Percentiles rank a stretch among this genome's conserved stretches.
These are phyloP conservation scores for Pempheris klunzingeri DNA, from an alignment of 2,797 vertebrate genomes.

Conservation along the genomic window DNA sequence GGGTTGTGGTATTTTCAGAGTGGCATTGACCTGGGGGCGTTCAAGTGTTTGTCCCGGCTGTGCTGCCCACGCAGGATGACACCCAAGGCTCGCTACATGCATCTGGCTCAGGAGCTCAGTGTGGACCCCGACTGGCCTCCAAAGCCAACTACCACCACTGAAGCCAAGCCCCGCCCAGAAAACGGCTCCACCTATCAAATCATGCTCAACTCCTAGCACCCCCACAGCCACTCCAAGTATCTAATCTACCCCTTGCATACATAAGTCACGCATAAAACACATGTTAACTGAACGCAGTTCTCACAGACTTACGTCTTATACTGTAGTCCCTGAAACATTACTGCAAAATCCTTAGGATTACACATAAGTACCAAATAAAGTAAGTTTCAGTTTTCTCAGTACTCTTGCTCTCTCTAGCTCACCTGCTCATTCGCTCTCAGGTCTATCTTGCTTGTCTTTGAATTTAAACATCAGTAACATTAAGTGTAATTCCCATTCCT, in stretches of 20 bases:
- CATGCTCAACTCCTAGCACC: slow-evolving; percentile 88
- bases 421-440: slow-evolving; percentile 38
- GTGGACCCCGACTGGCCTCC: slow-evolving; percentile 98
- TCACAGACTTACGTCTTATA: slow-evolving; percentile 14
- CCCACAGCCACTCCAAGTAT: not conserved
- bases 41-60: slow-evolving; percentile 84
- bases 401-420: slow-evolving; percentile 22
- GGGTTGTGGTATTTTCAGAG: slow-evolving; percentile 81
- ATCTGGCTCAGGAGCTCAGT: slow-evolving; percentile 95
- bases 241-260: slow-evolving; percentile 9
- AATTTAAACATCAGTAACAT: slow-evolving; percentile 9
- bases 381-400: slow-evolving; percentile 16
- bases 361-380: slow-evolving; percentile 41
- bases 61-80: slow-evolving; percentile 84
- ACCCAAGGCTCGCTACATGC: slow-evolving; percentile 96
- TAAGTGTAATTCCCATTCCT: not conserved
- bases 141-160: slow-evolving; percentile 96
- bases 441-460: slow-evolving; percentile 40
- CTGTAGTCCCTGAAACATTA: slow-evolving; percentile 27
- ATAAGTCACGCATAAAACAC: slow-evolving; percentile 7
- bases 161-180: slow-evolving; percentile 89
- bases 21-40: slow-evolving; percentile 80
- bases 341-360: slow-evolving; percentile 19
- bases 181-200: slow-evolving; percentile 89
- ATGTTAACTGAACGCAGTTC: slow-evolving; percentile 37